Evolutionary conservation across 2,797 vertebrate species (phyloP), one percentile per base, ranked within the genome.

Genomic region (Sparus aurata): DNA sequence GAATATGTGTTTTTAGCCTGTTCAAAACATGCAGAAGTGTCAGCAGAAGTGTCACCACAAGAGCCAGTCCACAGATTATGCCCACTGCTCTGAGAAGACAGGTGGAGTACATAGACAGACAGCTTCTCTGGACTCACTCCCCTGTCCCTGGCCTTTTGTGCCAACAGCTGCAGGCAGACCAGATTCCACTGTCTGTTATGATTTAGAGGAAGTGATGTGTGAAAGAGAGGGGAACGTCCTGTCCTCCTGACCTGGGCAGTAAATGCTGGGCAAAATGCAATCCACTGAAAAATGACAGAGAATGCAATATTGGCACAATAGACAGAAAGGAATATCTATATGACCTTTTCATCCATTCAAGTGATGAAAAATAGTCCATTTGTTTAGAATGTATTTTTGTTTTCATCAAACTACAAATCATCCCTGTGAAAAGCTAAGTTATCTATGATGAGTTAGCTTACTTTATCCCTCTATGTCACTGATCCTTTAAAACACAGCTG

Each of bases 131-230:
- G 74, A 85, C 67, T 80, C 63, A 16, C 57, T 66, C 34, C 38
- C 47, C 17, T 69, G 71, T 71, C 77, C 16, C 16, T n/a, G 75
- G 52, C 53, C 64, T 77, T 85, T 73, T 78, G 62, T 82, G 69
- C 79, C 67, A 72, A 66, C 83, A 87, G 86, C 86, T 88, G 80
- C 64, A 65, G 75, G 71, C 80, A 41, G 67, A 20, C 61, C 78
- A 86, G 84, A 87, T 83, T 85, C 80, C 84, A 75, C 76, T 25
- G 71, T 83, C 60, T 87, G 89, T 85, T 86, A 72, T 79, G 82
- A 89, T 86, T 90, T 80, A 78, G 82, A 86, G 67, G 80, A 87
- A 77, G 61, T 52, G 75, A 90, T 80, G 81, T 80, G 76, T 89
- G 73, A 87, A 82, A 77, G 75, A 77, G 57, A 79, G 84, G 41